These are phyloP conservation scores for Agonopterix subpropinquella DNA, from an alignment of 2,888 invertebrate genomes.

Conservation along the genomic window DNA sequence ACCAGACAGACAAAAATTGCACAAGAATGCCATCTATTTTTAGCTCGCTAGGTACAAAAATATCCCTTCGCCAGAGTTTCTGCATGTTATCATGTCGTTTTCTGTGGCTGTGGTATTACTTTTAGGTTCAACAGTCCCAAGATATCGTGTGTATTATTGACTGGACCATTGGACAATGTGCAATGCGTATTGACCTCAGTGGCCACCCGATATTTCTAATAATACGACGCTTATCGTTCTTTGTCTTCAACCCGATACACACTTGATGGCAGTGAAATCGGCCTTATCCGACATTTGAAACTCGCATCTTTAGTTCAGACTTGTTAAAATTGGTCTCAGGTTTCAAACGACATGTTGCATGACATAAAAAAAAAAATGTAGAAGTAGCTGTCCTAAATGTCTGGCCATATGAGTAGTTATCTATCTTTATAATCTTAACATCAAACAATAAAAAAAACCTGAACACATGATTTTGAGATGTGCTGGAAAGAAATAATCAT, in stretches of 20 bases:
- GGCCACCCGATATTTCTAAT: conserved; percentile 49
- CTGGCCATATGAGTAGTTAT: too few species aligned
- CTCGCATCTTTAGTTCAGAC: not conserved
- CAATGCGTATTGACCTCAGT: conserved; percentile 50
- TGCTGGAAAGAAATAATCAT: too few species aligned
- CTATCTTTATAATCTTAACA: too few species aligned
- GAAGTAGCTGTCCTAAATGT: too few species aligned
- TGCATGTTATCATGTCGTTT: conserved; percentile 12
- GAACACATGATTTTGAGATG: too few species aligned
- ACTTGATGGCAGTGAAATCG: conserved; percentile 16
- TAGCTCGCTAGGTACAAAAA: conserved; percentile 23
- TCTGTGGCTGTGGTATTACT: conserved; percentile 21
- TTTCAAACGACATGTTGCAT: too few species aligned
- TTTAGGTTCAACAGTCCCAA: conserved; percentile 52
- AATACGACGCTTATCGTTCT: conserved; percentile 48
- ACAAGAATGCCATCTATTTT: conserved; percentile 21
- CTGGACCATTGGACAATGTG: conserved; percentile 40
- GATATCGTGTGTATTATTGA: conserved; percentile 36
- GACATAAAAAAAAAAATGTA: too few species aligned
- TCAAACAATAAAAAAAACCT: too few species aligned
- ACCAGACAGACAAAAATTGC: conserved; percentile 13
- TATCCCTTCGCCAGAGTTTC: conserved; percentile 17
- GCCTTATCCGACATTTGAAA: not conserved
- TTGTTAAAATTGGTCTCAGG: too few species aligned
- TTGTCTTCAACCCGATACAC: conserved; percentile 32